phyloP scores from a whole-genome alignment of 2,113 vertebrate species.

The Eulacestoma nigropectus region DNA sequence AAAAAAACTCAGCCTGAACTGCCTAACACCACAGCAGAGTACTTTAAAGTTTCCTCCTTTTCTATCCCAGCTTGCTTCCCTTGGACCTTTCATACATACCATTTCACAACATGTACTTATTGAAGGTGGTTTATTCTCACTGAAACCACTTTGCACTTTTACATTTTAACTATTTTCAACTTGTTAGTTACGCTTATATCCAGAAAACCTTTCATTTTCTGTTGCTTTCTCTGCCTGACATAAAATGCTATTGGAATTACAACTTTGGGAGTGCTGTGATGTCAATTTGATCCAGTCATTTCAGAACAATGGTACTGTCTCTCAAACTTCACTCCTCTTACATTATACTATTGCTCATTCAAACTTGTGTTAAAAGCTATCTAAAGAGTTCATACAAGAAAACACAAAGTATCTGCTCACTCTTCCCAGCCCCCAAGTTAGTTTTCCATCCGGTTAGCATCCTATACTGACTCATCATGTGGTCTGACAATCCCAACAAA shows the following conservation, averaged over 20 bases:
- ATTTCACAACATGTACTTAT: accelerated
- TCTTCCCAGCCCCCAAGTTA: neutral
- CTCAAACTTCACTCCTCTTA: neutral
- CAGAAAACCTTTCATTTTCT: neutral
- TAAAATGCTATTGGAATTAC: neutral
- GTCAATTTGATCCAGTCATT: neutral
- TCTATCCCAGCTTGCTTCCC: neutral
- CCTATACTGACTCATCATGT: accelerated
- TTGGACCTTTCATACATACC: neutral
- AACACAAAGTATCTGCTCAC: neutral
- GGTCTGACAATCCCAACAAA: neutral
- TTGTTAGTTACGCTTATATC: neutral
- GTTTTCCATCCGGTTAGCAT: neutral
- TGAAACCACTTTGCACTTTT: neutral
- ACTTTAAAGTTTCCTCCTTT: accelerated
- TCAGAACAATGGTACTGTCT: neutral
- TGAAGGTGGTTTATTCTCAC: neutral
- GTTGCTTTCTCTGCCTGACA: neutral
- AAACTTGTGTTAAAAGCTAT: neutral
- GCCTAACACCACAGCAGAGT: neutral
- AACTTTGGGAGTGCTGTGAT: neutral
- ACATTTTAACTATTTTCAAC: neutral
- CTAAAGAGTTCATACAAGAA: neutral
- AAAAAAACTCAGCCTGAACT: neutral
- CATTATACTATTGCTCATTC: neutral